Conservation (phyloP, 35 echinoderm and acorn worm species). For the Eucidaris tribuloides region DNA sequence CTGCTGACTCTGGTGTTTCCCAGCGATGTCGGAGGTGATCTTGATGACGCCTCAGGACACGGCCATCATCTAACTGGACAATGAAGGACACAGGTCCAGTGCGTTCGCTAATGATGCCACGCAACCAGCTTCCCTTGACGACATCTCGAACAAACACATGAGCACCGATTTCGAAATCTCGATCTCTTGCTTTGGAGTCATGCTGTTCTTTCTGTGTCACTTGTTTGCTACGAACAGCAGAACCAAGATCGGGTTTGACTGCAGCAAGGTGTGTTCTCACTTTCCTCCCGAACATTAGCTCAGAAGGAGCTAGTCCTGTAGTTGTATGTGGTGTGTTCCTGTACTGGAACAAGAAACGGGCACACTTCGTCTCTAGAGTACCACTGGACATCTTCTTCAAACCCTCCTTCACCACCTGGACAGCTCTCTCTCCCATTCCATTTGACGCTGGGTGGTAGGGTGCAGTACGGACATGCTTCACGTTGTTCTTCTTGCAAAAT, state of each 20-base stretch:
- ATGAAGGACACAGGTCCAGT: not conserved
- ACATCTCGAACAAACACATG: not conserved
- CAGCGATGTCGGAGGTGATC: no score
- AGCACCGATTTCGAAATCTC: not conserved
- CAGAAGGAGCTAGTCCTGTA: conserved; percentile 40
- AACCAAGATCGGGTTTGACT: not conserved
- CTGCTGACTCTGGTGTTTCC: no score
- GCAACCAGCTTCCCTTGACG: not conserved
- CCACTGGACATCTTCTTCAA: conserved; percentile 23
- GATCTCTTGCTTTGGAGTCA: not conserved
- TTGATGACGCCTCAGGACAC: no score
- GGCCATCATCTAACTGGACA: not conserved
- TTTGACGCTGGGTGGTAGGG: conserved; percentile 50
- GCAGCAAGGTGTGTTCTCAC: not conserved
- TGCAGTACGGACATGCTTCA: conserved; percentile 42
- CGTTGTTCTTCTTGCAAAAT: conserved; percentile 30
- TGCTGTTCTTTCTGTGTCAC: conserved; percentile 6
- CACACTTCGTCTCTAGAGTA: conserved; percentile 51
- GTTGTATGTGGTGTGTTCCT: conserved; percentile 53
- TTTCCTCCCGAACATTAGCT: conserved; percentile 6
- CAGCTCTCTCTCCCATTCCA: conserved; percentile 50
- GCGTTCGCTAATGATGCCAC: not conserved
- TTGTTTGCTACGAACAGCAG: not conserved
- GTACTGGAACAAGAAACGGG: conserved; percentile 60
- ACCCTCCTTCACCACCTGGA: conserved; percentile 37